Evolutionary conservation across 2,888 invertebrate genomes (phyloP).

Genomic region (Buathra laborator): DNA sequence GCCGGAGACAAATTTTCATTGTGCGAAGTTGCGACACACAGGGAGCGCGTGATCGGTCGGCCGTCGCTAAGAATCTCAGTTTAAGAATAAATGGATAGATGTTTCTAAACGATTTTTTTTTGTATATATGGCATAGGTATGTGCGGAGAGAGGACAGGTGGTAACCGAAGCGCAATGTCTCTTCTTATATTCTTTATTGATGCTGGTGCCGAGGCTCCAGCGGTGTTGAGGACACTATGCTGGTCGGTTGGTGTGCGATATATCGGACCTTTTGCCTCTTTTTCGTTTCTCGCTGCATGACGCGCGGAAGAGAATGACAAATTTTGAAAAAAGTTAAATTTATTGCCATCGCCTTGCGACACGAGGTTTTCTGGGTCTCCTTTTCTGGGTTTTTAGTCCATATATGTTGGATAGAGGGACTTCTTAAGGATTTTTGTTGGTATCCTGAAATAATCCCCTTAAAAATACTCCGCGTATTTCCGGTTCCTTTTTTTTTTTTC

Average conservation of each 20-base stretch:
- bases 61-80: constrained; percentile 47
- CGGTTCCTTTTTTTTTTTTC: too few species aligned
- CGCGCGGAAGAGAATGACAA: constrained; percentile 76
- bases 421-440: too few species aligned
- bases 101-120: constrained; percentile 61
- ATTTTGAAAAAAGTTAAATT: constrained; percentile 80
- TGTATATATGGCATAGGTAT: constrained; percentile 60
- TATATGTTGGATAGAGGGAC: too few species aligned
- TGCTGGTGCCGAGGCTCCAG: too few species aligned
- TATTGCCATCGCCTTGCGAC: constrained; percentile 73
- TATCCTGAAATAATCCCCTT: too few species aligned
- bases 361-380: not conserved
- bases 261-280: constrained; percentile 11
- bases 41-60: constrained; percentile 28
- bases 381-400: not conserved
- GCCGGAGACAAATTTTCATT: constrained; percentile 84
- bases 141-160: constrained; percentile 79
- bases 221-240: too few species aligned
- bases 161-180: constrained; percentile 74
- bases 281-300: constrained; percentile 28
- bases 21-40: constrained; percentile 68
- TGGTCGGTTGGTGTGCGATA: constrained; percentile 1
- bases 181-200: constrained; percentile 30
- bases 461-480: too few species aligned
- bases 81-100: constrained; percentile 41